Conservation (phyloP, 1,140 invertebrate genomes). For the Zaprionus nigranus region DNA sequence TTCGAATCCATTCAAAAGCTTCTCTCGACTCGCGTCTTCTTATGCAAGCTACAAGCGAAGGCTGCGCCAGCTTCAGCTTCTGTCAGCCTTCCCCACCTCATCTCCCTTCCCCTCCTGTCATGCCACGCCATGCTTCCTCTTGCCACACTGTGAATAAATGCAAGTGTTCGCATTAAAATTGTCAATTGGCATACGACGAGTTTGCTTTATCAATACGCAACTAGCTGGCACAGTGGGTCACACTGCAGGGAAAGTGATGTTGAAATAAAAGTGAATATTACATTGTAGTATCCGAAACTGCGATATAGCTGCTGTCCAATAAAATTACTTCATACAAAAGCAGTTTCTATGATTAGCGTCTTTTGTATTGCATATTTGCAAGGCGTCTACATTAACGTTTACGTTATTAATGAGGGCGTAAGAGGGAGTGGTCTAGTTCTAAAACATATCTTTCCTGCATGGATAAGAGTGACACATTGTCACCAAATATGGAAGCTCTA, state of each 20-base stretch:
- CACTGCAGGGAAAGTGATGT: not conserved
- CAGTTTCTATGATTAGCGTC: too few relatives aligned
- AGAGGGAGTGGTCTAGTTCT: too few relatives aligned
- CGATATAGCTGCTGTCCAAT: too few relatives aligned
- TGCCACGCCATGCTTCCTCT: not conserved
- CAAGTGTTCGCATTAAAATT: constrained; percentile 71
- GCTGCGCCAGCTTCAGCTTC: not conserved
- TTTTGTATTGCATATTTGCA: too few relatives aligned
- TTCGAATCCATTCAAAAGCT: not conserved
- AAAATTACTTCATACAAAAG: too few relatives aligned
- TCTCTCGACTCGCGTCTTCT: constrained; percentile 1
- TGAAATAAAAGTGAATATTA: not conserved
- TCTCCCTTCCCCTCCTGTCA: not conserved
- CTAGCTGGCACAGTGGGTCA: constrained; percentile 44
- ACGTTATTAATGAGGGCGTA: too few relatives aligned
- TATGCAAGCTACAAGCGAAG: constrained; percentile 23
- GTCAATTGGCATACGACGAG: constrained; percentile 61
- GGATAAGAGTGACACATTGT: too few relatives aligned
- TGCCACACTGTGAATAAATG: constrained; percentile 56
- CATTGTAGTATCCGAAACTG: too few relatives aligned
- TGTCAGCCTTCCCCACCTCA: too few relatives aligned
- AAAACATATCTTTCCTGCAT: too few relatives aligned
- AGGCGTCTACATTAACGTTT: too few relatives aligned
- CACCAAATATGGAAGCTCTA: too few relatives aligned
- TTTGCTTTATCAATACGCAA: constrained; percentile 47